These are phyloP conservation scores for Cervus canadensis DNA, from an alignment of 2,113 vertebrate species.

Conservation along the genomic window DNA sequence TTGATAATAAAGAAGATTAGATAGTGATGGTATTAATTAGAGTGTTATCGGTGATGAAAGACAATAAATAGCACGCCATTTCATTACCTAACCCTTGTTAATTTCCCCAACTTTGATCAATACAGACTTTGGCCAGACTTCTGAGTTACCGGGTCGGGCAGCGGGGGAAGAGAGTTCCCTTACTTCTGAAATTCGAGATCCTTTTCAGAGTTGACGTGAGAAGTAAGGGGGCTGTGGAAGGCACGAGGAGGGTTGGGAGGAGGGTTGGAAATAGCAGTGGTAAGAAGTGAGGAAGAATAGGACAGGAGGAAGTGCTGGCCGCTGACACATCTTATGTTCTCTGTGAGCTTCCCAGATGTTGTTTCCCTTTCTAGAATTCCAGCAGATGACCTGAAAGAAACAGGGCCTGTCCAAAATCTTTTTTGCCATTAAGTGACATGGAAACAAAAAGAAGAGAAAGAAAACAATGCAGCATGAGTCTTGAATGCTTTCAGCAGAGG, in stretches of 20 bases:
- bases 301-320: background rate
- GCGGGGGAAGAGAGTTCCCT: background rate
- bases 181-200: background rate
- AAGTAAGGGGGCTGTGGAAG: background rate
- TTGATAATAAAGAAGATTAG: background rate
- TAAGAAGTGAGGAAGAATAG: background rate
- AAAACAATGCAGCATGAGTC: background rate
- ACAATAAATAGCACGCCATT: background rate
- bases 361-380: background rate
- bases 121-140: background rate
- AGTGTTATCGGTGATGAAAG: background rate
- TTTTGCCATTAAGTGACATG: background rate
- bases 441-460: background rate
- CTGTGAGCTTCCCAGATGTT: background rate
- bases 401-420: background rate
- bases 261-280: background rate
- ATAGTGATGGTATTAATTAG: background rate
- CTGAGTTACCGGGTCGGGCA: background rate
- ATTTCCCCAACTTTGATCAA: background rate
- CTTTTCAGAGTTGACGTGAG: background rate
- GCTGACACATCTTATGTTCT: background rate
- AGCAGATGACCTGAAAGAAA: background rate
- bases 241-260: accelerated
- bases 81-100: background rate
- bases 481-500: background rate